These are phyloP conservation scores for Mythimna vitellina DNA, from an alignment of 2,888 invertebrate species.

Conservation along the genomic window DNA sequence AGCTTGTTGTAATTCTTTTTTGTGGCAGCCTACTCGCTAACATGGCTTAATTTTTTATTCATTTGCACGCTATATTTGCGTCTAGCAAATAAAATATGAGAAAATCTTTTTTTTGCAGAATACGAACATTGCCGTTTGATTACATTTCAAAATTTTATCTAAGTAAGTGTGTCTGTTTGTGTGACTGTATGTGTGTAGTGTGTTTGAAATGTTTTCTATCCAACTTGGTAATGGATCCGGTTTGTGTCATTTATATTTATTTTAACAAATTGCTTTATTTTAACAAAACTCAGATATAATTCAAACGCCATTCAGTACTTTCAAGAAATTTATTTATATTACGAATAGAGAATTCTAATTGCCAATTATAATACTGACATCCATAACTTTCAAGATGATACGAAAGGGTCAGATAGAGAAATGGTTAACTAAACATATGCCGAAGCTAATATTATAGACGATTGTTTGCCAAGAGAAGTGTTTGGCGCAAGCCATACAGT, in stretches of 20 bases:
- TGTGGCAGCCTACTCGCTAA: conserved; percentile 4
- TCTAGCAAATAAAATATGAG: not conserved
- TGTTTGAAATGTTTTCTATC: not conserved
- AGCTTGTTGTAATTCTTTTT: conserved; percentile 19
- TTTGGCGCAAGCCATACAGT: conserved; percentile 86
- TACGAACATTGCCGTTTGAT: not conserved
- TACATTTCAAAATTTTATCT: not conserved
- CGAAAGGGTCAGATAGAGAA: conserved; percentile 62
- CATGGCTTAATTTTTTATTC: conserved; percentile 13
- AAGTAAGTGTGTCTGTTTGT: too few species aligned
- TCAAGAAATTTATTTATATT: conserved; percentile 2
- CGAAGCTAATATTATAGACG: conserved; percentile 73
- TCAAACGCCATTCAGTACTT: not conserved
- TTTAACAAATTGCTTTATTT: not conserved
- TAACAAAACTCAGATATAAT: not conserved
- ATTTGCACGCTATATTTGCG: not conserved
- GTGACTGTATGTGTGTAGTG: too few species aligned
- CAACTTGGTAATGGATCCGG: not conserved
- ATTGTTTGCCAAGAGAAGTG: conserved; percentile 80
- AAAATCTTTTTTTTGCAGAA: not conserved
- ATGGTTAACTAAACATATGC: conserved; percentile 78
- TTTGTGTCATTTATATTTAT: not conserved
- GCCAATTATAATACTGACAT: conserved; percentile 14
- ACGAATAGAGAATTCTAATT: not conserved
- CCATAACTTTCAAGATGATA: conserved; percentile 11